Conservation (phyloP, 2,797 vertebrate species). For the Crotalus adamanteus region DNA sequence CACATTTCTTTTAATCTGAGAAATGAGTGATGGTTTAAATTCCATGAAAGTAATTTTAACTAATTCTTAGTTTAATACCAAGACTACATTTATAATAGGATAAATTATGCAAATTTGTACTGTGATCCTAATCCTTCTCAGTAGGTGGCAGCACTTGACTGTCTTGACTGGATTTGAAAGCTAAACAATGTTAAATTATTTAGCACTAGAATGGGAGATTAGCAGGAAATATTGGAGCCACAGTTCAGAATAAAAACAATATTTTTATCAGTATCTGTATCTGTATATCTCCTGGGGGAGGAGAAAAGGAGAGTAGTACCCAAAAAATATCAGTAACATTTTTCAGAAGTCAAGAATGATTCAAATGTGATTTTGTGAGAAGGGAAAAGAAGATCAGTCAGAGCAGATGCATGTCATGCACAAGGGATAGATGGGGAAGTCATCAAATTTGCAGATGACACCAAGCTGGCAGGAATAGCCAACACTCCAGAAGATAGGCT, state of each 20-base stretch:
- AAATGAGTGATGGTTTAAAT: not conserved
- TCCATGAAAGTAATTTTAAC: not conserved
- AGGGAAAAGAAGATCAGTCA: not conserved
- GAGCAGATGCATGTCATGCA: not conserved
- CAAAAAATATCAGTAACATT: not conserved
- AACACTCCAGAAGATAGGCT: no score
- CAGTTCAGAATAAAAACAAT: not conserved
- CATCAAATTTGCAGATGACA: no score
- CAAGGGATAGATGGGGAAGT: not conserved
- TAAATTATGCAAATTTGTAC: not conserved
- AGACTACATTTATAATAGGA: not conserved
- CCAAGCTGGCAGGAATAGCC: no score
- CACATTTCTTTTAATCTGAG: not conserved
- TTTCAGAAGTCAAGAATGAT: not conserved
- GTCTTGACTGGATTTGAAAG: not conserved
- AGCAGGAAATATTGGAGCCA: not conserved
- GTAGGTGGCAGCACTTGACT: not conserved
- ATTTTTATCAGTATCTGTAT: not conserved
- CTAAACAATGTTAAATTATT: not conserved
- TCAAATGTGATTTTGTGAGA: not conserved
- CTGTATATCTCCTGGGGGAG: not conserved
- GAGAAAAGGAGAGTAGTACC: not conserved
- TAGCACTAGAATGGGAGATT: not conserved
- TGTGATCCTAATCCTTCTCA: not conserved
- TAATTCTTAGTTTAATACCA: not conserved